phyloP scores from a whole-genome alignment of 2,797 vertebrate genomes.

The Myripristis jacobus region DNA sequence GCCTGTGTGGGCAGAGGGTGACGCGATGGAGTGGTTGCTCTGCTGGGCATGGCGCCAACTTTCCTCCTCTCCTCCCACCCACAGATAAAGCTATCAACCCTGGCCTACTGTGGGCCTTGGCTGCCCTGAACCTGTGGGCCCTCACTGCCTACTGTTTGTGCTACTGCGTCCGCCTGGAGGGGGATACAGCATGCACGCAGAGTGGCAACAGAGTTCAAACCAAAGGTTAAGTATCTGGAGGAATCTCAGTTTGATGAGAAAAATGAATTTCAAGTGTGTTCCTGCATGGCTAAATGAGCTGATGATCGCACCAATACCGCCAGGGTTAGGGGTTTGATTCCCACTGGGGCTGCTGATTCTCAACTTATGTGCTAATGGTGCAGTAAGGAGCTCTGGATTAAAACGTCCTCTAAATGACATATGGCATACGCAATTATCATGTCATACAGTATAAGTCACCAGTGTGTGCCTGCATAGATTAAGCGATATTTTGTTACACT shows the following conservation, averaged over 20 bases:
- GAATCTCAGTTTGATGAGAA: slow-evolving; percentile 40
- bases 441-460: not conserved
- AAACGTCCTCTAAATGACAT: slow-evolving; percentile 8
- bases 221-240: slow-evolving; percentile 48
- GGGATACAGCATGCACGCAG: slow-evolving; percentile 3
- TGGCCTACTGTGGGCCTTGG: slow-evolving; percentile 57
- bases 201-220: slow-evolving; percentile 31
- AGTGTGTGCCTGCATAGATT: not conserved
- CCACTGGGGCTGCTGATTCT: not conserved
- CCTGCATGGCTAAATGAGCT: slow-evolving; percentile 1
- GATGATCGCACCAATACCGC: not conserved
- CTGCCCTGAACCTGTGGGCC: slow-evolving; percentile 46
- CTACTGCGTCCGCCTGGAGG: slow-evolving; percentile 26
- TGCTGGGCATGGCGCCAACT: slow-evolving; percentile 60
- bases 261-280: slow-evolving; percentile 38
- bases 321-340: slow-evolving; percentile 22
- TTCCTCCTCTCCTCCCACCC: slow-evolving; percentile 59
- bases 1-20: slow-evolving; percentile 65
- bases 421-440: not conserved
- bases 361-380: not conserved
- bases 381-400: slow-evolving; percentile 23
- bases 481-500: not conserved
- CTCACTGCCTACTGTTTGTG: slow-evolving; percentile 46
- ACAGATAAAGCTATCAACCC: slow-evolving; percentile 64
- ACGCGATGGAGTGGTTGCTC: slow-evolving; percentile 57